phyloP scores from a whole-genome alignment of 1,140 invertebrate species.

The Drosophila kurseongensis region DNA sequence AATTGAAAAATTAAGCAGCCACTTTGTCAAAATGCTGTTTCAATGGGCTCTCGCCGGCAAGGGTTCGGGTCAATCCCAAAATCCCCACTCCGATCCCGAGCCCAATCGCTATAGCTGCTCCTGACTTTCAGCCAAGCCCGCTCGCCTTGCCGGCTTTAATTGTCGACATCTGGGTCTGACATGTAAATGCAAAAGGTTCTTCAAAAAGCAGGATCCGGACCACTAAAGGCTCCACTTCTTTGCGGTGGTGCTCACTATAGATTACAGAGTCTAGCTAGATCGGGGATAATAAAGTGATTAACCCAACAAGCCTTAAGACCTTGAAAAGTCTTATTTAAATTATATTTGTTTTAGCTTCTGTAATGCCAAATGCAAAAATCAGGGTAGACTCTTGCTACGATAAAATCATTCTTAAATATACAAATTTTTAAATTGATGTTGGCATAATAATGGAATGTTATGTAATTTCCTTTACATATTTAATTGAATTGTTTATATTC shows the following conservation, averaged over 20 bases:
- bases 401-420: too few relatives aligned
- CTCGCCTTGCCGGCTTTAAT: conserved; percentile 63
- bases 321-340: too few relatives aligned
- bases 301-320: too few relatives aligned
- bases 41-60: conserved; percentile 47
- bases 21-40: conserved; percentile 78
- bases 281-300: too few relatives aligned
- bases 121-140: conserved; percentile 3
- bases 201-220: conserved; percentile 31
- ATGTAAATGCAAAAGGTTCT: conserved; percentile 78
- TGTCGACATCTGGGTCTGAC: conserved; percentile 74
- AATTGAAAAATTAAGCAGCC: conserved; percentile 82
- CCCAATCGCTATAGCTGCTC: conserved; percentile 22
- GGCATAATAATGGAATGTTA: too few relatives aligned
- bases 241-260: conserved; percentile 8
- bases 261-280: neutral
- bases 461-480: too few relatives aligned
- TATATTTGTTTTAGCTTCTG: too few relatives aligned
- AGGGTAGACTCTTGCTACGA: too few relatives aligned
- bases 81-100: conserved; percentile 15
- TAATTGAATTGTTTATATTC: too few relatives aligned
- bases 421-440: too few relatives aligned
- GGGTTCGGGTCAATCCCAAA: conserved; percentile 26
- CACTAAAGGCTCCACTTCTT: conserved; percentile 14
- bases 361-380: too few relatives aligned